phyloP scores from a whole-genome alignment of 2,888 invertebrate genomes.

The Phaedon cochleariae region DNA sequence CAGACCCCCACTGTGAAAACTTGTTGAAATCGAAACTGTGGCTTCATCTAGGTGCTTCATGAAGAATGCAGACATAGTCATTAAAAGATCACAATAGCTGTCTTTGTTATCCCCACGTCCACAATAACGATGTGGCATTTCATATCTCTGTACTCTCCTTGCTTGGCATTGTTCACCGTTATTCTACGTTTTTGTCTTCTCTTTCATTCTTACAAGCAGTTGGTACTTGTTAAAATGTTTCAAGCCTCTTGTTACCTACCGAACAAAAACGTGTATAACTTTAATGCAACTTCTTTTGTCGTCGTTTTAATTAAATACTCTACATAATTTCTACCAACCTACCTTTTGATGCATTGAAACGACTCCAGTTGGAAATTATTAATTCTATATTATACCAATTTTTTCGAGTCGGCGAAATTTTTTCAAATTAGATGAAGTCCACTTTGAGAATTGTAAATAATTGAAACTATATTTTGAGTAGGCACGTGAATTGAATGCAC shows the following conservation, averaged over 20 bases:
- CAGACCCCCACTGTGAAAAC: neutral
- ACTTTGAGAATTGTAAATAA: no score
- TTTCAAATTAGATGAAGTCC: no score
- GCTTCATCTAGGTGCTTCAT: slow-evolving; percentile 34
- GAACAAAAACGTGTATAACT: slow-evolving; percentile 16
- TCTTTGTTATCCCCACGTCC: slow-evolving; percentile 55
- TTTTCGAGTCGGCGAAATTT: no score
- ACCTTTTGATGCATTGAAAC: slow-evolving; percentile 3
- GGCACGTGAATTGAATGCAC: no score
- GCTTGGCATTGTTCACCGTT: slow-evolving; percentile 6
- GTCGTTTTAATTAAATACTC: slow-evolving; percentile 21
- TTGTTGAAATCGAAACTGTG: slow-evolving; percentile 30
- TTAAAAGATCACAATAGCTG: slow-evolving; percentile 58
- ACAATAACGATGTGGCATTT: slow-evolving; percentile 51
- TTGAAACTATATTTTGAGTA: no score
- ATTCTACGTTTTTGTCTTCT: slow-evolving; percentile 20
- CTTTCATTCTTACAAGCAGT: slow-evolving; percentile 26
- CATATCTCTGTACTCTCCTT: slow-evolving; percentile 14
- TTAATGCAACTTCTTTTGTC: slow-evolving; percentile 16
- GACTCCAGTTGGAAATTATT: neutral
- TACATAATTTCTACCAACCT: slow-evolving; percentile 23
- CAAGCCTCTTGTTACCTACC: slow-evolving; percentile 30
- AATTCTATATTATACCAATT: neutral
- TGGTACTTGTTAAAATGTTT: slow-evolving; percentile 39
- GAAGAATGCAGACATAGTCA: slow-evolving; percentile 56